Base-by-base conservation (phyloP, 2,888 invertebrate species). In the Blera fallax region DNA sequence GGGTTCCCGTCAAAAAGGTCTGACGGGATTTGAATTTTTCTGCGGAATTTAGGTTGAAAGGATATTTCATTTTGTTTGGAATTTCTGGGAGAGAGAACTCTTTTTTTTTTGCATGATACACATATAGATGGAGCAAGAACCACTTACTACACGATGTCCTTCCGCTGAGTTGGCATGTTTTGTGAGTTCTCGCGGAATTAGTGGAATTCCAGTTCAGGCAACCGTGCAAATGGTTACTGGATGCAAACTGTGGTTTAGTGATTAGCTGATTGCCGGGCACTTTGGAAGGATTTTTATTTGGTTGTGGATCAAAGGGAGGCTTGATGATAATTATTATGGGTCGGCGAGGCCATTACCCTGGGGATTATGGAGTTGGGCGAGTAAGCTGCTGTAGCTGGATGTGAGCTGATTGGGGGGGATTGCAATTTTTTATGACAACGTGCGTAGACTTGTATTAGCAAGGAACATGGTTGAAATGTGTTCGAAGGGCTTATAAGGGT, bases 181-280 rank as follows among this genome's bases (percentile, higher is more conserved):
- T 79, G 54, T 58, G 64, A 79, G 37, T 79, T 74, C 27, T 48
- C 50, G 50, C 24, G 52, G 84, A 84, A 79, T 84, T 84, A 70
- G 84, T 70, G 69, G 56, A 37, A 62, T 40, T 70, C 50, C 45
- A 40, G 79, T 60, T 60, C 74, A 74, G 74, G 34, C 40, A 74
- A 70, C 73, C 74, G 18, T 74, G 64, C 83, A 79, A 79, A 73
- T 79, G 69, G 79, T 56, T 64, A 64, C 56, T 74, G 79, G 34
- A 80, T 85, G 52, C 65, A 40, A 73, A 73, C 45, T 74, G 84
- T 58, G 80, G 84, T 65, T 84, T 80, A n/a, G 76, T 76, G 80
- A 81, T 81, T 85, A 85, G 80, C 85, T 85, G 85, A 81, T 80
- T 85, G 84, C 56, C 56, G 34, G 29, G 62, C 70, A 74, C 74